A percentile compares a stretch with the other conserved stretches of the same genome.
These are phyloP conservation scores for Ameiurus melas DNA, from an alignment of 2,113 vertebrate genomes.

Conservation along the genomic window DNA sequence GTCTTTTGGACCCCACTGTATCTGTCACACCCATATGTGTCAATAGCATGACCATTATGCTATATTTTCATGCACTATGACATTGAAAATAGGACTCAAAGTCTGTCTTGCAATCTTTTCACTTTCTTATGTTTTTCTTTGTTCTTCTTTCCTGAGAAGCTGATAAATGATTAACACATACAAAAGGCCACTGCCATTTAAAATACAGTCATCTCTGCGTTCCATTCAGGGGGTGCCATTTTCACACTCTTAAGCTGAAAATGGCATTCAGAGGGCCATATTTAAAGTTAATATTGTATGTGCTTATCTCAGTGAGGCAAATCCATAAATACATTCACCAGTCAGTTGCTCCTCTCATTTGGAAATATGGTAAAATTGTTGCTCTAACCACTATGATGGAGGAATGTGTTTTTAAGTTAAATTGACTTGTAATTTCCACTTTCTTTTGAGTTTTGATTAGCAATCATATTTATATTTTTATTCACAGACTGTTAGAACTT, in stretches of 20 bases:
- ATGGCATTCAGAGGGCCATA: not conserved
- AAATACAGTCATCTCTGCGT: conserved; percentile 2
- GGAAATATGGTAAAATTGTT: not conserved
- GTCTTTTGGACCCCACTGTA: not conserved
- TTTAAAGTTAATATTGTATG: not conserved
- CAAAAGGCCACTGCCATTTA: not conserved
- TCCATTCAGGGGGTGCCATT: not conserved
- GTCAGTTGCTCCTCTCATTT: not conserved
- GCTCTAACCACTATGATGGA: not conserved
- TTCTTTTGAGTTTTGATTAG: not conserved
- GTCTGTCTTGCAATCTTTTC: not conserved
- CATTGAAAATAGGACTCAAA: not conserved
- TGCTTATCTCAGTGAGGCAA: not conserved
- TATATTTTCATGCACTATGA: not conserved
- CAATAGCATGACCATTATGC: not conserved
- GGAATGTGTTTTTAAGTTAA: not conserved
- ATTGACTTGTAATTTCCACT: not conserved
- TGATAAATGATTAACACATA: not conserved
- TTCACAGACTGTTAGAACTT: not conserved
- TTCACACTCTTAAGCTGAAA: not conserved
- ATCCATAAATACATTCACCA: not conserved
- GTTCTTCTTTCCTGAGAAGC: not conserved
- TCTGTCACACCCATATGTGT: not conserved
- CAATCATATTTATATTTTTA: not conserved
- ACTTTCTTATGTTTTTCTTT: not conserved